phyloP scores from a whole-genome alignment of 2,888 invertebrate species.

The Sarcophaga rosellei region DNA sequence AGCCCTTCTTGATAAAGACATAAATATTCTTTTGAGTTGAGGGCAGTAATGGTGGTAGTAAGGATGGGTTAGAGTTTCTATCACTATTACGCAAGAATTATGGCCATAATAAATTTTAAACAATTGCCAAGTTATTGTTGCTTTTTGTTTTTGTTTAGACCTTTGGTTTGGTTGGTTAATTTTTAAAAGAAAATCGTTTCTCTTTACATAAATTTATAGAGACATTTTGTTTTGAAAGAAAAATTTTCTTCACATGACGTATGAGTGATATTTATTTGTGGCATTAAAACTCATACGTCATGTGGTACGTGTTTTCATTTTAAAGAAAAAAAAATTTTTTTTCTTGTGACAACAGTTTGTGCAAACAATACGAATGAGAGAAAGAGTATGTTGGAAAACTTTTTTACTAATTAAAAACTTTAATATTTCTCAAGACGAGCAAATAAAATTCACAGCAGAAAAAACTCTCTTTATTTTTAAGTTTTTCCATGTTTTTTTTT shows the following conservation, averaged over 20 bases:
- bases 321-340: not conserved
- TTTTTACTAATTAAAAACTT: constrained; percentile 34
- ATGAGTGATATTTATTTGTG: constrained; percentile 40
- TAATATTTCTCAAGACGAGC: not conserved
- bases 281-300: constrained; percentile 11
- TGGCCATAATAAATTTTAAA: constrained; percentile 18
- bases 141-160: not conserved
- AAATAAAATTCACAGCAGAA: not conserved
- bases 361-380: not conserved
- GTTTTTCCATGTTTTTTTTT: not conserved
- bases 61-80: not conserved
- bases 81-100: not conserved
- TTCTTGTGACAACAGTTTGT: not conserved
- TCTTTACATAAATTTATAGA: constrained; percentile 7
- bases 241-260: not conserved
- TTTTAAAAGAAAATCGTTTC: not conserved
- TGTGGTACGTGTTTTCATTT: not conserved
- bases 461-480: not conserved
- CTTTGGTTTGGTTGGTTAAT: no score
- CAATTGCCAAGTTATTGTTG: not conserved
- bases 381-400: not conserved
- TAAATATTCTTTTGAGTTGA: constrained; percentile 6
- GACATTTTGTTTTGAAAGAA: not conserved
- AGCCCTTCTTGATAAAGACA: constrained; percentile 5
- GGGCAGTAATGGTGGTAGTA: not conserved